Evolutionary conservation across 2,113 vertebrate genomes (phyloP), one percentile per base, ranked within the genome.

Genomic region (Tyto alba): DNA sequence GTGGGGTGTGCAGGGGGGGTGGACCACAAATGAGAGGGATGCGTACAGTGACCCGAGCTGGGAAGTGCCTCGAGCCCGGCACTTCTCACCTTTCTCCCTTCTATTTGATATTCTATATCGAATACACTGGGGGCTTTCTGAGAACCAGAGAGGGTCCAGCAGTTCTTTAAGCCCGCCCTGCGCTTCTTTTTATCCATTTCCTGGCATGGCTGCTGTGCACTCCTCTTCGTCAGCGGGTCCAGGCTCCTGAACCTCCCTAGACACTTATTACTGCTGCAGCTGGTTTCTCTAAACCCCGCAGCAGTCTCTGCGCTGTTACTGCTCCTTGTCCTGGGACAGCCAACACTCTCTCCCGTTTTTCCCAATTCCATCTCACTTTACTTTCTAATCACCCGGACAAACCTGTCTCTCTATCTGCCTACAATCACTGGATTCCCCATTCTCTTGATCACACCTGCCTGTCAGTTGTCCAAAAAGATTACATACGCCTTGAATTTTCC

Each of bases 391-490:
- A 95, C 20, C 94, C 17, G 5, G 85, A 88, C 74, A 95, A 97
- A 95, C 96, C 91, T 94, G 93, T 94, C 93, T 94, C 60, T 89
- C 60, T 95, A 79, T 96, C 95, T 94, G 84, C 62, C 57, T 79
- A 38, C 87, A 96, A 25, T 96, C 94, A 69, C 40, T 88, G 87
- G 74, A 88, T 95, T 96, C 77, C 79, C 89, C n/a, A 14, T 57
- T 91, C 87, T 79, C 62, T 72, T 62, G 81, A 97, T 96, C 95
- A 96, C 96, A 97, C 93, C 96, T 97, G 94, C 89, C 91, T 97
- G 94, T 96, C 91, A 96, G 87, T 96, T 82, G 74, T 96, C 95
- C 95, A 97, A 89, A 94, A 95, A 94, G 91, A 97, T 97, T 95
- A 95, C 85, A 2, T 85, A 76, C 8, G 6, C 48, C 71, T 96